Evolutionary conservation across 2,888 invertebrate genomes (phyloP).

Genomic region (Leucania comma): DNA sequence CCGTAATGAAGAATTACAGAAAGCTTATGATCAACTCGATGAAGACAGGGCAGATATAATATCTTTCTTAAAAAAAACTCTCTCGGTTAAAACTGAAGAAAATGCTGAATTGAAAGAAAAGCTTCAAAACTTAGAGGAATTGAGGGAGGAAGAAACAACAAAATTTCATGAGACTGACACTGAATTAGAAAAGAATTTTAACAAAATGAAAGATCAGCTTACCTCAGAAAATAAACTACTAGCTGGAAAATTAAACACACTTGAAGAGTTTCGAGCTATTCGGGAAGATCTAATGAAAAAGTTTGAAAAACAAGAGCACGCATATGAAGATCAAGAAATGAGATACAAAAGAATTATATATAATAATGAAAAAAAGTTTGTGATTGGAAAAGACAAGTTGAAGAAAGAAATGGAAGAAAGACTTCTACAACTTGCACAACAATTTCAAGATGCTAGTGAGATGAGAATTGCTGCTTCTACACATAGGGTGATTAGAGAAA

Average conservation of each 20-base stretch:
- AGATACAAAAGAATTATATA: constrained; percentile 94
- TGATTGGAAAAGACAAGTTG: constrained; percentile 94
- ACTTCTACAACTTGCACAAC: constrained; percentile 94
- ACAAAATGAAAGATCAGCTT: constrained; percentile 95
- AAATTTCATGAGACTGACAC: constrained; percentile 92
- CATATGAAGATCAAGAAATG: constrained; percentile 94
- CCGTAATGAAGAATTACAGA: constrained; percentile 92
- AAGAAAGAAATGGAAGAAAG: constrained; percentile 97
- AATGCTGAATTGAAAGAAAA: constrained; percentile 93
- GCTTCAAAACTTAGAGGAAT: constrained; percentile 93
- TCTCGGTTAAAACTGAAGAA: constrained; percentile 93
- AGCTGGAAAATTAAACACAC: constrained; percentile 96
- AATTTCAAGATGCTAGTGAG: constrained; percentile 96
- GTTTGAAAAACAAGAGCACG: constrained; percentile 94
- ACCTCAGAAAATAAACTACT: constrained; percentile 96
- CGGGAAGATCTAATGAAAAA: constrained; percentile 95
- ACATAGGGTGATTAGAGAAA: constrained; percentile 96
- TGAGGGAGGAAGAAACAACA: constrained; percentile 92
- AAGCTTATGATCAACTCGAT: constrained; percentile 92
- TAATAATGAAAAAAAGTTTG: constrained; percentile 94
- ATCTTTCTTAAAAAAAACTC: constrained; percentile 94
- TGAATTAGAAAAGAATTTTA: constrained; percentile 94
- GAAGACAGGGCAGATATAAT: constrained; percentile 96
- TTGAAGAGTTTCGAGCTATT: constrained; percentile 97
- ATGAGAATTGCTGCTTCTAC: constrained; percentile 97